These are phyloP conservation scores for Ammodytes marinus DNA, from an alignment of 2,113 vertebrate genomes.

Conservation along the genomic window DNA sequence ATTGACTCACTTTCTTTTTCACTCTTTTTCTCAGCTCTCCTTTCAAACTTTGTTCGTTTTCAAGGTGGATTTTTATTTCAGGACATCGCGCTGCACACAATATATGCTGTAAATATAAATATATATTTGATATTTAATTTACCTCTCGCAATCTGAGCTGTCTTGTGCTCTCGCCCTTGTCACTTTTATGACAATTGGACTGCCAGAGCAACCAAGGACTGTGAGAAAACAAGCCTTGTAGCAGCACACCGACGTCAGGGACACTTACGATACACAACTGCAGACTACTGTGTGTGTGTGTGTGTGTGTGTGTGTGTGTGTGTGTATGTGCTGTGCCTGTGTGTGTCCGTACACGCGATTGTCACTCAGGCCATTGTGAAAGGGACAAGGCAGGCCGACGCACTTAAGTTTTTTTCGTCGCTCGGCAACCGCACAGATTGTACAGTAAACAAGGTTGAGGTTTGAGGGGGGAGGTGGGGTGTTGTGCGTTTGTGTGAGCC, in stretches of 20 bases:
- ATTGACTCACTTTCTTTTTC: background rate
- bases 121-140: too few relatives aligned
- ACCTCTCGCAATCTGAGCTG: background rate
- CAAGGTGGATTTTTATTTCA: constrained; percentile 36
- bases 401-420: constrained; percentile 29
- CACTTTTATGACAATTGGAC: constrained; percentile 42
- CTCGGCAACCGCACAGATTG: constrained; percentile 41
- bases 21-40: too few relatives aligned
- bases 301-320: constrained; percentile 2
- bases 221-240: constrained; percentile 31
- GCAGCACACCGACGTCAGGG: constrained; percentile 40
- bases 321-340: background rate
- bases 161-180: constrained; percentile 42
- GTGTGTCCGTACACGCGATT: background rate
- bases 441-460: constrained; percentile 53
- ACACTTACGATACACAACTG: constrained; percentile 2
- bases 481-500: constrained; percentile 30
- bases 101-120: too few relatives aligned
- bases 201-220: constrained; percentile 17
- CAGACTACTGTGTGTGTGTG: constrained; percentile 1
- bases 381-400: background rate
- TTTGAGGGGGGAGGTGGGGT: background rate
- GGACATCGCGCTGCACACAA: background rate
- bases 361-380: constrained; percentile 30
- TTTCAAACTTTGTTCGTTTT: constrained; percentile 13